Base-by-base conservation (phyloP, 1,140 invertebrate genomes). In the Hesperophylax magnus region DNA sequence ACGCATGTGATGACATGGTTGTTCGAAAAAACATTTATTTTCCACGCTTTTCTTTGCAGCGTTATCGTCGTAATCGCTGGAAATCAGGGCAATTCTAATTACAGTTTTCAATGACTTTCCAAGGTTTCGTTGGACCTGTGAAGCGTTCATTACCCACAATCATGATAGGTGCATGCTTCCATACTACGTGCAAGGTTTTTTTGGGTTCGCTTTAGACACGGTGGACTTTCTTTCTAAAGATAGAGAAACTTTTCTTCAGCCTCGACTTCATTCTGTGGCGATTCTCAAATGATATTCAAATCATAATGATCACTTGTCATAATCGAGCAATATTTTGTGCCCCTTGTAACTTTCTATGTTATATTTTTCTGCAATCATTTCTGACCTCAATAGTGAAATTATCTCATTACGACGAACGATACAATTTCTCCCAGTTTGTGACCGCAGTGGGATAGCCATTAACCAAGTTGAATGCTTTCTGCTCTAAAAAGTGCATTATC, bases 341-440 rank as follows among this genome's bases (percentile, higher is more conserved):
- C 52, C 69, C 53, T 53, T 72, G 7, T 54, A 27, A 54, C 69
- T 72, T 72, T 72, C 69, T 72, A 72, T 53, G 34, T n/a, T 31
- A 67, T 31, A 72, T 72, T 72, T 72, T 72, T 72, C 69, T 54
- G 47, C 69, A 72, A 72, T 72, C 69, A 54, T 72, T 72, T 22
- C 52, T 72, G 69, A 27, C 69, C 69, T 72, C 69, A 47, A 72
- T 72, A 72, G 69, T 56, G 27, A 72, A 72, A 72, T 72, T 47
- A 72, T 72, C 69, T 54, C 52, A 72, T 72, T 72, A 72, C 22
- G 27, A 20, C 34, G 47, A 72, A 54, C 47, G 69, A 72, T 72
- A 54, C 52, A 53, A 72, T 72, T 72, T 72, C 69, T 72, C 69
- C 69, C 22, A 72, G 69, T 24, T 22, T 18, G 65, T 34, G 69